Conservation (phyloP, 2,113 vertebrate genomes). For the Pachycephala philippinensis region DNA sequence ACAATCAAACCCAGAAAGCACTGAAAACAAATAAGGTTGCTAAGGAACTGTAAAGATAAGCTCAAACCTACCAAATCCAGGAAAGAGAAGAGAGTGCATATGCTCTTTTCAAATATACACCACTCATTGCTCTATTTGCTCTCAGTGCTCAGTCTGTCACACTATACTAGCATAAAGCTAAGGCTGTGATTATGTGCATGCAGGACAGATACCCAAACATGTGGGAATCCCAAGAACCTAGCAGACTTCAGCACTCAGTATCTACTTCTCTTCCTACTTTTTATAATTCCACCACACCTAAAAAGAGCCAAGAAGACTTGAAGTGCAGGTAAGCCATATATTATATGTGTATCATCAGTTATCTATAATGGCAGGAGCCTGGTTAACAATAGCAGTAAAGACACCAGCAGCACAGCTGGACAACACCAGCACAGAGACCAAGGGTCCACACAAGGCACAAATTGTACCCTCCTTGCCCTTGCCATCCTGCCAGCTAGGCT, state of each 20-base stretch:
- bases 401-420: background rate
- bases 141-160: background rate
- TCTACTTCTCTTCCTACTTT: background rate
- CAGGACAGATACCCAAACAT: background rate
- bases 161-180: background rate
- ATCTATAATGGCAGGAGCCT: background rate
- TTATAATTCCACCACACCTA: background rate
- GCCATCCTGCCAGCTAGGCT: background rate
- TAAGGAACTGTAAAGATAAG: slow-evolving; percentile 13
- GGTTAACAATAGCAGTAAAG: background rate
- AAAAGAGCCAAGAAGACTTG: background rate
- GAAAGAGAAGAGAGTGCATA: background rate
- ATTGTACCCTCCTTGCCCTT: rapidly evolving
- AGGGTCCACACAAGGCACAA: background rate
- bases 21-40: slow-evolving; percentile 36
- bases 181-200: background rate
- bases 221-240: background rate
- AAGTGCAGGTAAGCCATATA: background rate
- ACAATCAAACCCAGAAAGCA: background rate
- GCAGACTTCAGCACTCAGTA: rapidly evolving
- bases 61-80: slow-evolving; percentile 6
- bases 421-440: background rate
- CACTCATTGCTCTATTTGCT: background rate
- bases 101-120: background rate
- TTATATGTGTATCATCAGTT: background rate